Evolutionary conservation across 2,888 invertebrate species (phyloP), one percentile per base, ranked within the genome.

Genomic region (Marasmarcha lunaedactyla): DNA sequence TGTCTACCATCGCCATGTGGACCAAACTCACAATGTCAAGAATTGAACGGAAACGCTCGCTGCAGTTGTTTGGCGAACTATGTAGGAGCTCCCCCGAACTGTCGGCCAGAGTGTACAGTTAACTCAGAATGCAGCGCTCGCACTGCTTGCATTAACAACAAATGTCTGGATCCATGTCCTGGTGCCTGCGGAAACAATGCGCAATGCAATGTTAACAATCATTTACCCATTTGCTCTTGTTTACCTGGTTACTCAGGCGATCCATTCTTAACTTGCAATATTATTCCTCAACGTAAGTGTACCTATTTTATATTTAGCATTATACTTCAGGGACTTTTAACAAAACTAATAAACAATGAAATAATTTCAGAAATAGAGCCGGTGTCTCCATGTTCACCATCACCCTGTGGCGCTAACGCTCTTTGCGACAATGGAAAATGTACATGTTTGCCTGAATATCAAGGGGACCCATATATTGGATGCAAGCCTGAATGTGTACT

Each of bases 1-100:
- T 92, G 92, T 50, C 62, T 85, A 43, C 91, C 92, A 25, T 89
- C 88, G 37, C 92, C 93, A 13, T 95, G 95, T 63, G 94, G 93
- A 42, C 83, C 90, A 7, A 92, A 91, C 65, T 89, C 93, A 9
- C 81, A 86, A 51, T 94, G 94, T 59, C 84, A 85, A 54, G 89
- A 88, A 59, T 86, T 84, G 48, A 88, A 87, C 51, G 85, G 85
- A 26, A 87, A 87, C 37, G 89, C 88, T 27, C 85, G 90, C 2
- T 93, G 93, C 54, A 86, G 87, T 46, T 93, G 93, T 59, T 62
- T 89, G 12, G 84, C 88, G 0, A 90, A 89, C 45, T 91, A 89
- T 54, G 86, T 88, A 45, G 92, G 92, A 47, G 89, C 91, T 59
- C 92, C 93, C 9, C 91, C 92, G 40, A 87, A 88, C 14, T 92